phyloP scores from a whole-genome alignment of 2,113 vertebrate species.

The Gambusia holbrooki region DNA sequence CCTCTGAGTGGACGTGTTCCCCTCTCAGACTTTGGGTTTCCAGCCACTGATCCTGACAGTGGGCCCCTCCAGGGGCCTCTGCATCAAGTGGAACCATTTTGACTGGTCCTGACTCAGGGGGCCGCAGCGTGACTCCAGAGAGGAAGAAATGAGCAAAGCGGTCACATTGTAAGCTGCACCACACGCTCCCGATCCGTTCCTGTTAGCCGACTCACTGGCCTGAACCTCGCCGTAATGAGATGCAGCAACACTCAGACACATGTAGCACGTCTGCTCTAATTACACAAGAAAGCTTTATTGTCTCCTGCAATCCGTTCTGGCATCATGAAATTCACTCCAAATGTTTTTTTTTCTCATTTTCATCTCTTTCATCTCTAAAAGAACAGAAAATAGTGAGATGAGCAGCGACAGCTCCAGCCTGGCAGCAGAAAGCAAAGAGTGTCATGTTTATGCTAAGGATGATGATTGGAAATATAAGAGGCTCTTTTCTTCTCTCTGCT shows the following conservation, averaged over 20 bases:
- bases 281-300: constrained; percentile 51
- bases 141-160: constrained; percentile 32
- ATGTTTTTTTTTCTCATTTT: not conserved
- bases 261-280: constrained; percentile 75
- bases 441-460: not conserved
- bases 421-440: not conserved
- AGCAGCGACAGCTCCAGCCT: not conserved
- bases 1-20: not conserved
- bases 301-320: constrained; percentile 54
- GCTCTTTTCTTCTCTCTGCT: not conserved
- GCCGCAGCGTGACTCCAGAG: constrained; percentile 35
- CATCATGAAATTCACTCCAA: constrained; percentile 43
- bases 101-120: constrained; percentile 54
- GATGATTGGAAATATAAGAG: not conserved
- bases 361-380: not conserved
- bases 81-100: constrained; percentile 60
- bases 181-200: constrained; percentile 59
- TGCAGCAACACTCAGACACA: constrained; percentile 74
- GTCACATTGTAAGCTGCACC: constrained; percentile 39
- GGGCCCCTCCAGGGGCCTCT: constrained; percentile 40
- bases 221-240: constrained; percentile 69
- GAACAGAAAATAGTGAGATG: not conserved
- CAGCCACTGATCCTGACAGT: constrained; percentile 39
- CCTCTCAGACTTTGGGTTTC: constrained; percentile 12
- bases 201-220: constrained; percentile 61